Base-by-base conservation (phyloP, 2,797 vertebrate species). In the Pangasius krempfi region DNA sequence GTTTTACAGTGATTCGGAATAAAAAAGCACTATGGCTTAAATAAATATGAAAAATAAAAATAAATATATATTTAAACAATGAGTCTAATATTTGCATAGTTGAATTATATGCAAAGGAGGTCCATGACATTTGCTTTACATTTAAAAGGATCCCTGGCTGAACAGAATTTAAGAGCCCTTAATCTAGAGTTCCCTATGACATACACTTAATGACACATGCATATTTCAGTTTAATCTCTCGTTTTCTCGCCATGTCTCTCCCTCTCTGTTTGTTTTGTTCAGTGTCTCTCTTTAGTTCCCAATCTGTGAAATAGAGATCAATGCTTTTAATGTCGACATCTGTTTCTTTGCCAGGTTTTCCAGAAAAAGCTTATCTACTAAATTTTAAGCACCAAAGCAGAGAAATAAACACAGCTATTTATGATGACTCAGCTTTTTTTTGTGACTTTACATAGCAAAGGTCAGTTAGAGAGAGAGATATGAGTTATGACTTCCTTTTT, bases 291-390 rank as follows among this genome's bases (percentile, higher is more conserved):
- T 83, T 64, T 64, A 40, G 37, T 47, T 83, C 64, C 47, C 47
- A 68, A 14, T 68, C 47, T 84, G n/a, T 70, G 44, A 84, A 47
- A 66, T 18, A 33, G 10, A 22, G n/a, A 70, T 70, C 62, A 33
- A 2, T 50, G 47, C 62, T 52, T 50, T 68, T 50, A 52, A 68
- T 33, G 30, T 25, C 9, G 18, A 52, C 64, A 52, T 52, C 75
- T 78, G 75, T n/a, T 76, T 52, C 47, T 78, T 78, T 78, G 75
- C 47, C 13, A 52, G n/a, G 44, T 27, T 75, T 75, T 47, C 40
- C 72, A n/a, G 5, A 5, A 44, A 76, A 50, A 75, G 10, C 44
- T 25, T 10, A 75, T 75, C 40, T 47, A 40, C 22, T 60, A 13
- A 40, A 44, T 62, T 44, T 60, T 81, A 40, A 58, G 79, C 79